Evolutionary conservation across 2,797 vertebrate species (phyloP).

Genomic region (Microtus obscurus): DNA sequence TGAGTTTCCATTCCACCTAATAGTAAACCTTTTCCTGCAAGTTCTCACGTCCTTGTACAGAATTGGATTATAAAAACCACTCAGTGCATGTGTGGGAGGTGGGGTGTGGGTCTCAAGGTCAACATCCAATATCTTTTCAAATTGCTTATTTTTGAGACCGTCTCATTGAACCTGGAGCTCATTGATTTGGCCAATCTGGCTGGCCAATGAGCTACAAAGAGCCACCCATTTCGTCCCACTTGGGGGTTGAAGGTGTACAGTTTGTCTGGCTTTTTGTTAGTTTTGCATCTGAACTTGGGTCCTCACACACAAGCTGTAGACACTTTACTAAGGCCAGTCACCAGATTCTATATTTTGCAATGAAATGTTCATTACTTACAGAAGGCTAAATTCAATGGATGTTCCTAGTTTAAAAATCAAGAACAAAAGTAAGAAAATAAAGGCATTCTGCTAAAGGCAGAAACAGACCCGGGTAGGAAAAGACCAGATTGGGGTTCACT

Average conservation of each 20-base stretch:
- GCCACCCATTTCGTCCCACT: background rate
- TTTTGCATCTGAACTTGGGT: background rate
- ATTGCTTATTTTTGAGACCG: background rate
- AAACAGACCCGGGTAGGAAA: background rate
- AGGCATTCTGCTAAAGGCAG: background rate
- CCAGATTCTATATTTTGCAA: background rate
- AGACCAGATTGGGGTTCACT: background rate
- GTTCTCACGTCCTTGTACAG: background rate
- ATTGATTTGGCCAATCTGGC: background rate
- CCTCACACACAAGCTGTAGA: background rate
- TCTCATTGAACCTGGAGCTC: background rate
- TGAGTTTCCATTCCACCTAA: background rate
- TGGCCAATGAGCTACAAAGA: background rate
- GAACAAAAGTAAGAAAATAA: background rate
- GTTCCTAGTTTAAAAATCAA: conserved; percentile 29
- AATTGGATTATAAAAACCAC: conserved; percentile 16
- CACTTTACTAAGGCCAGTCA: no score
- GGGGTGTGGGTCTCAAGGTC: no score
- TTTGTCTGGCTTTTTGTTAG: background rate
- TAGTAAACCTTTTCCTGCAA: background rate
- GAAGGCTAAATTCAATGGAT: conserved; percentile 47
- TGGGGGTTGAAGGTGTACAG: background rate
- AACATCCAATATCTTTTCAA: background rate
- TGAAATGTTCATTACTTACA: background rate
- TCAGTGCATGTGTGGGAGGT: background rate